phyloP scores from a whole-genome alignment of 2,888 invertebrate species.

The Drosophila mimetica region DNA sequence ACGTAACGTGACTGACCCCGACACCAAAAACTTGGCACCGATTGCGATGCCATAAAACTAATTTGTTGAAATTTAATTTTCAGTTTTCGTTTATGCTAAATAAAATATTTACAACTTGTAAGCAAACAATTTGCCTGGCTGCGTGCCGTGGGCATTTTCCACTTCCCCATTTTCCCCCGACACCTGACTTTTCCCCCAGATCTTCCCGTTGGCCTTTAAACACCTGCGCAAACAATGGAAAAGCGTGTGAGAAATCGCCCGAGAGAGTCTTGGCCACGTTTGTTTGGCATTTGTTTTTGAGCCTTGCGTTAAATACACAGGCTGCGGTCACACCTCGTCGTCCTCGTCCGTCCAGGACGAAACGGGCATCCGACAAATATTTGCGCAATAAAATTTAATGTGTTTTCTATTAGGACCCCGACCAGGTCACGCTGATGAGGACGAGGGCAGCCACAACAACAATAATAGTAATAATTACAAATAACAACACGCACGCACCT shows the following conservation, averaged over 20 bases:
- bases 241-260: conserved; percentile 35
- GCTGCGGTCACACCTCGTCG: conserved; percentile 70
- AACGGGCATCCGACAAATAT: conserved; percentile 59
- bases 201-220: conserved; percentile 55
- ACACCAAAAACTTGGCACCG: conserved; percentile 33
- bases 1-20: conserved; percentile 37
- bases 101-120: conserved; percentile 78
- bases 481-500: conserved; percentile 58
- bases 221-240: conserved; percentile 67
- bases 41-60: conserved; percentile 65
- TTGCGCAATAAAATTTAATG: conserved; percentile 77
- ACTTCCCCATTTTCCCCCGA: conserved; percentile 1
- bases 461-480: conserved; percentile 64
- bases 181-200: conserved; percentile 1
- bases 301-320: conserved; percentile 76
- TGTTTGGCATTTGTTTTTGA: conserved; percentile 68
- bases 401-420: conserved; percentile 56
- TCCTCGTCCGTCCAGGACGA: conserved; percentile 25
- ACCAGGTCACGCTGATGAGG: conserved; percentile 31
- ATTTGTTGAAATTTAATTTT: conserved; percentile 78
- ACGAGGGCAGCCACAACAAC: conserved; percentile 17
- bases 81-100: conserved; percentile 53
- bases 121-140: conserved; percentile 73
- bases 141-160: conserved; percentile 23
- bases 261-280: conserved; percentile 44